Conservation (phyloP, 1,140 invertebrate genomes). For the Orussus abietinus region DNA sequence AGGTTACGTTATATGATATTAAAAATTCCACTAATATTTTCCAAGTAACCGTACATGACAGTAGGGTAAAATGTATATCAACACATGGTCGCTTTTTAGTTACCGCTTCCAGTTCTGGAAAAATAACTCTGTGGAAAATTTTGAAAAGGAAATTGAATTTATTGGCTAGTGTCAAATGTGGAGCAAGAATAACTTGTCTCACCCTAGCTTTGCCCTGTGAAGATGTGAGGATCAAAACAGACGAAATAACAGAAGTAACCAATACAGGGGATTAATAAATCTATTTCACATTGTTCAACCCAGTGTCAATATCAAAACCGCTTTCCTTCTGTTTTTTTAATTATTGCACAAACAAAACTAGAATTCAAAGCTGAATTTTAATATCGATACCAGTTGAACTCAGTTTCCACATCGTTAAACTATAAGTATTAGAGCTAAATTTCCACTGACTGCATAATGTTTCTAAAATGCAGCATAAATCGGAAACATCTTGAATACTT, state of each 20-base stretch:
- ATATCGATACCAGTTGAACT: too few relatives aligned
- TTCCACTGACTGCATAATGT: too few relatives aligned
- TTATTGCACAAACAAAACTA: too few relatives aligned
- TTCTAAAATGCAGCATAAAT: too few relatives aligned
- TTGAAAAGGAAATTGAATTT: constrained; percentile 48
- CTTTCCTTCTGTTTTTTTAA: too few relatives aligned
- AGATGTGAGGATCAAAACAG: constrained; percentile 15
- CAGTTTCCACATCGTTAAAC: too few relatives aligned
- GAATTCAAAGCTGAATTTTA: too few relatives aligned
- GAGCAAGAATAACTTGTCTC: constrained; percentile 46
- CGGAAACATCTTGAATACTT: too few relatives aligned
- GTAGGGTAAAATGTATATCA: constrained; percentile 66
- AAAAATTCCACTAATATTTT: constrained; percentile 46
- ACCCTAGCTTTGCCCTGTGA: constrained; percentile 25
- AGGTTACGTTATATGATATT: constrained; percentile 62
- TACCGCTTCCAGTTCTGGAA: constrained; percentile 70
- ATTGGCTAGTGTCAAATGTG: constrained; percentile 35
- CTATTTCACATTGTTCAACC: too few relatives aligned
- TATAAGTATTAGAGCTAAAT: too few relatives aligned
- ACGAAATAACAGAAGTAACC: constrained; percentile 13
- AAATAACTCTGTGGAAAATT: constrained; percentile 72
- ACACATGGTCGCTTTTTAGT: constrained; percentile 54
- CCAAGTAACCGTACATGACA: constrained; percentile 59
- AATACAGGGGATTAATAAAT: too few relatives aligned
- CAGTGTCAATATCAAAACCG: too few relatives aligned